Evolutionary conservation across 2,113 vertebrate species (phyloP).

Genomic region (Manacus vitellinus): DNA sequence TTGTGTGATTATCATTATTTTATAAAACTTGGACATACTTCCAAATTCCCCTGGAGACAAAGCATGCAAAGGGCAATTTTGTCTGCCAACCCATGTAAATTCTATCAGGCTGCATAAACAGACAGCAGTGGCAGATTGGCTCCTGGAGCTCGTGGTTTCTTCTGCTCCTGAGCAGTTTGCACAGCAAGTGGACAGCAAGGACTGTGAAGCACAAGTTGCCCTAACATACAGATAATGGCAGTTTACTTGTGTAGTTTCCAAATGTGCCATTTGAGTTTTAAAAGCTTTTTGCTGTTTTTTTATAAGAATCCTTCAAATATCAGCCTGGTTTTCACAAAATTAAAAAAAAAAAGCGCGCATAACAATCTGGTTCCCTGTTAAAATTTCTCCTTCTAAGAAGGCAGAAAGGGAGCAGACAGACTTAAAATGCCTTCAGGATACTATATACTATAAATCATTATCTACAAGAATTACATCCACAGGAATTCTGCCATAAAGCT

Average conservation of each 20-base stretch:
- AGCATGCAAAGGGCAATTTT: constrained; percentile 42
- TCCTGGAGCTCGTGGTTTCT: constrained; percentile 13
- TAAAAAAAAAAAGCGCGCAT: background rate
- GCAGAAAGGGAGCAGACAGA: background rate
- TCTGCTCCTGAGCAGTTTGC: constrained; percentile 10
- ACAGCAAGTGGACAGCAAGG: background rate
- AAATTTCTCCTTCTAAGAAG: background rate
- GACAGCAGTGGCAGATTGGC: constrained; percentile 43
- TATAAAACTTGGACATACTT: constrained; percentile 36
- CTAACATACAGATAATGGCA: background rate
- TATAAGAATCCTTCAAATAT: background rate
- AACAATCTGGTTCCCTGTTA: background rate
- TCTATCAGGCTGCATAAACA: constrained; percentile 28
- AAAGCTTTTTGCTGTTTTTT: background rate
- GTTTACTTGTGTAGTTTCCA: background rate
- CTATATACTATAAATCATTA: background rate
- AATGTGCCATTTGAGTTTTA: background rate
- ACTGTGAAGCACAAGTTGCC: background rate
- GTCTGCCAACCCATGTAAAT: constrained; percentile 40
- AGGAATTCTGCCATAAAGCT: background rate
- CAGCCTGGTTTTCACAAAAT: background rate
- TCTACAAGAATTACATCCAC: background rate
- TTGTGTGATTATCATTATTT: background rate
- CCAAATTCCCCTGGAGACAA: constrained; percentile 18
- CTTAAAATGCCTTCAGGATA: background rate